Evolutionary conservation across 2,888 invertebrate species (phyloP).

Genomic region (Nomada ferruginata): DNA sequence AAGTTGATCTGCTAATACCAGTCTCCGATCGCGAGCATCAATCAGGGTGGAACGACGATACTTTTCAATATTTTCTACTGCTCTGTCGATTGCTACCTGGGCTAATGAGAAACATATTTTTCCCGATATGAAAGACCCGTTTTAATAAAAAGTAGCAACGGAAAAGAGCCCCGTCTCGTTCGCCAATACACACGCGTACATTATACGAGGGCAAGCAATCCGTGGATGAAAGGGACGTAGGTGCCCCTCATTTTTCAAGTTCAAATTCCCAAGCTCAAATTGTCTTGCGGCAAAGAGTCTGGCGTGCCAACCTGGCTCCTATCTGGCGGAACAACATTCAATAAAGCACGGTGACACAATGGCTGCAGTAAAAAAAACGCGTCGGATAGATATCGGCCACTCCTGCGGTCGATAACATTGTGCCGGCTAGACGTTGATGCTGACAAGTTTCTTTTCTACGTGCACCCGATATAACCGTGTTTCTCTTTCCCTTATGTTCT

Average conservation of each 20-base stretch:
- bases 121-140: not conserved
- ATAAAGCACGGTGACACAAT: conserved; percentile 54
- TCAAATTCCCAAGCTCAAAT: conserved; percentile 17
- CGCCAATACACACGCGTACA: not conserved
- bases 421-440: conserved; percentile 50
- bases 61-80: not conserved
- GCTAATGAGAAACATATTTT: conserved; percentile 26
- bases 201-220: not conserved
- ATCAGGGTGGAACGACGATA: not conserved
- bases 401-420: conserved; percentile 62
- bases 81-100: not conserved
- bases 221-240: not conserved
- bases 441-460: conserved; percentile 57
- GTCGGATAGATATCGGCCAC: conserved; percentile 49
- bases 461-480: conserved; percentile 9
- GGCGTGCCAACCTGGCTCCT: conserved; percentile 2
- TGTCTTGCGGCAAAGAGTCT: not conserved
- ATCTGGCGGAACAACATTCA: conserved; percentile 30
- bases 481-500: conserved; percentile 15
- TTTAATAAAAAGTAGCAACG: not conserved
- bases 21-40: not conserved
- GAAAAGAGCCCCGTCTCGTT: not conserved
- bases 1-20: not conserved
- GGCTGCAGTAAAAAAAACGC: conserved; percentile 6
- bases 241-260: conserved; percentile 11